Evolutionary conservation across 1,140 invertebrate species (phyloP).

Genomic region (Patella vulgata): DNA sequence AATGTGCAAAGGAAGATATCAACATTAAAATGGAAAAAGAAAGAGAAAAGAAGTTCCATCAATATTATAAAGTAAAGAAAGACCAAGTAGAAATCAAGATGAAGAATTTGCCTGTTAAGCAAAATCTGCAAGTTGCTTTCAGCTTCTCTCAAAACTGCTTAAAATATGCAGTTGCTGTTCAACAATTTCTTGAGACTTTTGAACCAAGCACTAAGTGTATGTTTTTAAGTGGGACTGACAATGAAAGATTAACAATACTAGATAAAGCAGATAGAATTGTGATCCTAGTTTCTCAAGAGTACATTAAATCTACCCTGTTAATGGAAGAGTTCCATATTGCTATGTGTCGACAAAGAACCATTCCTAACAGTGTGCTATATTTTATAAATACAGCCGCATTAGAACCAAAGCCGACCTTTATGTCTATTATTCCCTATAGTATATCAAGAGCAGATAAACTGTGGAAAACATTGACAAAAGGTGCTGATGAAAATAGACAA

Average conservation of each 20-base stretch:
- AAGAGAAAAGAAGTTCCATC: too few relatives aligned
- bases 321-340: conserved; percentile 42
- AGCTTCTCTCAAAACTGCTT: conserved; percentile 33
- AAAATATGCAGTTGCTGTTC: conserved; percentile 28
- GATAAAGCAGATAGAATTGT: conserved; percentile 38
- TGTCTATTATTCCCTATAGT: conserved; percentile 31
- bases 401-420: conserved; percentile 22
- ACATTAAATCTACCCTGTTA: conserved; percentile 22
- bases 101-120: not conserved
- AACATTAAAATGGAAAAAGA: too few relatives aligned
- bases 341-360: conserved; percentile 36
- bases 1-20: too few relatives aligned
- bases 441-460: conserved; percentile 25
- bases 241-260: conserved; percentile 24
- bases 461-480: conserved; percentile 14
- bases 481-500: not conserved
- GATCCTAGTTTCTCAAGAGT: conserved; percentile 39
- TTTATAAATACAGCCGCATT: conserved; percentile 17
- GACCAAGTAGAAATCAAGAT: not conserved
- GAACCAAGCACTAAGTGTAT: conserved; percentile 13
- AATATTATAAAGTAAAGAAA: too few relatives aligned
- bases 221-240: conserved; percentile 19
- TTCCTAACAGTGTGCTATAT: conserved; percentile 20
- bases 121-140: conserved; percentile 22
- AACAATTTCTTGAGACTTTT: conserved; percentile 10